phyloP scores from a whole-genome alignment of 2,888 invertebrate species.

The Blera fallax region DNA sequence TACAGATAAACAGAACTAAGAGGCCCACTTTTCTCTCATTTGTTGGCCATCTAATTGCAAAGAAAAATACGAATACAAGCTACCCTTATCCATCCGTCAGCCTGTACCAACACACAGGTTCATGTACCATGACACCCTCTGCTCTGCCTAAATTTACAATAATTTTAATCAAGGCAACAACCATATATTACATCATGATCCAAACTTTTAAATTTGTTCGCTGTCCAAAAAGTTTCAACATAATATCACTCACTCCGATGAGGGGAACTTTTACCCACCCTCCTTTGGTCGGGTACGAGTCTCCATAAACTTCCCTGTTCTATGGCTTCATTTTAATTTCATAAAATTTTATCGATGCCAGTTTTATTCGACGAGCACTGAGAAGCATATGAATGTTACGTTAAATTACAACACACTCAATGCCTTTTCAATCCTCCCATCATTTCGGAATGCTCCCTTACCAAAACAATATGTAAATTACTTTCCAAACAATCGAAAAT shows the following conservation, averaged over 20 bases:
- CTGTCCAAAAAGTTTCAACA: conserved; percentile 27
- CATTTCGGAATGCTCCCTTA: neutral
- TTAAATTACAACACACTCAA: conserved; percentile 29
- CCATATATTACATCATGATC: neutral
- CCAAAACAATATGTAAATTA: conserved; percentile 36
- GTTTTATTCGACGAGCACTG: neutral
- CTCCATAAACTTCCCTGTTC: neutral
- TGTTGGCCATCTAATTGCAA: no score
- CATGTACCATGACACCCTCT: neutral
- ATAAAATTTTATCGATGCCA: conserved; percentile 35
- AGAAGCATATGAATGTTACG: conserved; percentile 23
- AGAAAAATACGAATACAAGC: no score
- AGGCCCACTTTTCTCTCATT: no score
- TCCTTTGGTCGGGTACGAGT: neutral
- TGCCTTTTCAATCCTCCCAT: conserved; percentile 8
- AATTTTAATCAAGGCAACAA: neutral
- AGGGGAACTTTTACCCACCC: neutral
- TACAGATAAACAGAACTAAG: no score
- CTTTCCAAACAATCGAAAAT: neutral
- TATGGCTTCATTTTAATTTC: conserved; percentile 39
- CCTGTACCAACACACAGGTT: neutral
- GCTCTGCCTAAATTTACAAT: neutral
- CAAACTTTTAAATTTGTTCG: conserved; percentile 1
- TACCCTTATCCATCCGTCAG: neutral
- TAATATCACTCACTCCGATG: conserved; percentile 1